Conservation (phyloP, 2,113 vertebrate genomes). For the Osmerus mordax region DNA sequence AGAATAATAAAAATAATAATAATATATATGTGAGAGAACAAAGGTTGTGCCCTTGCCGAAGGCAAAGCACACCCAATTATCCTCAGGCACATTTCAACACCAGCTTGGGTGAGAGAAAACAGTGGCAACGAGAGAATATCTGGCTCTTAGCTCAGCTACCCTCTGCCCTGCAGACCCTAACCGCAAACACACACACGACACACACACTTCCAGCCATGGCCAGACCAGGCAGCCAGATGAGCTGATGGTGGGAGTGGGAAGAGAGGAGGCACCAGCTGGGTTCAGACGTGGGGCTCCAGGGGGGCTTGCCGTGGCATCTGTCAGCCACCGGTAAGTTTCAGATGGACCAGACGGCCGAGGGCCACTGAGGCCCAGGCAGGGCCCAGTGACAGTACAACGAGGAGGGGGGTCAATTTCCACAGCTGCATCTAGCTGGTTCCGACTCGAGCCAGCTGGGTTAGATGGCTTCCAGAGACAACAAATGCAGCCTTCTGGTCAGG, state of each 20-base stretch:
- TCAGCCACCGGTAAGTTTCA: conserved; percentile 52
- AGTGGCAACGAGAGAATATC: no score
- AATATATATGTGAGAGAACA: no score
- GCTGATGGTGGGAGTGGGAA: background rate
- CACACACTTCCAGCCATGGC: background rate
- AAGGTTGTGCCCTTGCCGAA: no score
- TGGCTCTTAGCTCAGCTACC: background rate
- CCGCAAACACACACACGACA: conserved; percentile 12
- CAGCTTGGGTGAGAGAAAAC: no score
- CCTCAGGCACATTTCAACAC: no score
- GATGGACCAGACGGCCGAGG: conserved; percentile 46
- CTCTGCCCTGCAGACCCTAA: conserved; percentile 28
- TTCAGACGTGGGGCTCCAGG: background rate
- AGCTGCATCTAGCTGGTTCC: conserved; percentile 17
- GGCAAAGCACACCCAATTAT: no score
- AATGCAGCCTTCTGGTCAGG: no score
- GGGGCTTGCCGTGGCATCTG: conserved; percentile 62
- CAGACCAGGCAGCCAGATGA: no score
- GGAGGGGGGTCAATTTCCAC: conserved; percentile 60
- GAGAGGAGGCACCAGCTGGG: background rate
- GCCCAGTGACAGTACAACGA: conserved; percentile 45
- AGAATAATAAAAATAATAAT: no score
- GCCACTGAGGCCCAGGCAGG: conserved; percentile 29
- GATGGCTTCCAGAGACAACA: no score
- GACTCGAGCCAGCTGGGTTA: no score